phyloP scores from a whole-genome alignment of 30 jellyfish, hydroid and myxozoan species.

The Aurelia sp. region DNA sequence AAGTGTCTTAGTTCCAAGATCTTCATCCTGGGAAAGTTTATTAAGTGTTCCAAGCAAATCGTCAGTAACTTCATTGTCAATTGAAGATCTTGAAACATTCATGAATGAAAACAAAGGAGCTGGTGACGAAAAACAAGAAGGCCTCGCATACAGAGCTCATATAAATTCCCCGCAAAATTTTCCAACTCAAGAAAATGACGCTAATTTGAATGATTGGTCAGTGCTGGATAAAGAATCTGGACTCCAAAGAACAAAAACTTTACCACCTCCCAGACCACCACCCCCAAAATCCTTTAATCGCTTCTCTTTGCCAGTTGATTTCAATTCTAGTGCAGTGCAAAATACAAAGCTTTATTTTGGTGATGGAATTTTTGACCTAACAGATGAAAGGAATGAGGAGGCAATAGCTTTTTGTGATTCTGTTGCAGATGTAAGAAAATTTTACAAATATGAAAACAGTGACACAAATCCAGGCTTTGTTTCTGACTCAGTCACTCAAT shows the following conservation, averaged over 20 bases:
- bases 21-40: conserved; percentile 33
- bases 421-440: conserved; percentile 76
- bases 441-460: conserved; percentile 26
- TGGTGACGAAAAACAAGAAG: too few relatives aligned
- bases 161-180: too few relatives aligned
- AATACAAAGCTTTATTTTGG: conserved; percentile 71
- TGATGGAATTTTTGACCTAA: conserved; percentile 83
- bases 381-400: conserved; percentile 95
- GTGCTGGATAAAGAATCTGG: neutral
- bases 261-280: conserved; percentile 70
- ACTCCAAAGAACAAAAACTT: conserved; percentile 17
- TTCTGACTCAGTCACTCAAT: conserved; percentile 44
- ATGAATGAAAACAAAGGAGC: neutral
- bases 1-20: neutral
- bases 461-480: conserved; percentile 84
- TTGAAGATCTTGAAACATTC: conserved; percentile 56
- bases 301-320: conserved; percentile 62
- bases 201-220: too few relatives aligned
- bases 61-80: conserved; percentile 52
- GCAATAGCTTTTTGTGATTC: conserved; percentile 78
- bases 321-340: conserved; percentile 33
- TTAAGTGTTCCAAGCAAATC: conserved; percentile 3
- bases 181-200: too few relatives aligned
- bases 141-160: too few relatives aligned
- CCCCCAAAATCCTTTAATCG: conserved; percentile 63